Evolutionary conservation across 2,888 invertebrate genomes (phyloP).

Genomic region (Coelopa pilipes): DNA sequence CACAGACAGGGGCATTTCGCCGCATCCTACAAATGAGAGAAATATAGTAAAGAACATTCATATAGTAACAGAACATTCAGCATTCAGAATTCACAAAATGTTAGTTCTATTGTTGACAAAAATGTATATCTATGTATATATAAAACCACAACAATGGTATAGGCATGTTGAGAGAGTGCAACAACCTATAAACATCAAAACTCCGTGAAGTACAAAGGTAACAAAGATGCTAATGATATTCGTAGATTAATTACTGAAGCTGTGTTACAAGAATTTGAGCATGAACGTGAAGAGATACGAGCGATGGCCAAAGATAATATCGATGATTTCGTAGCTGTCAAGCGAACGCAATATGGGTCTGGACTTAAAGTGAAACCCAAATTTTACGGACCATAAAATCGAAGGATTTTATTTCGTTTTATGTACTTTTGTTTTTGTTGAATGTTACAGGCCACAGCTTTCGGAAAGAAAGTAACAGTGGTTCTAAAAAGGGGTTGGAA

Average conservation of each 20-base stretch:
- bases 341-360: slow-evolving; percentile 32
- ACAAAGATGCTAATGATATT: neutral
- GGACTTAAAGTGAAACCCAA: slow-evolving; percentile 34
- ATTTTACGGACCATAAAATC: slow-evolving; percentile 35
- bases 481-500: too few relatives aligned
- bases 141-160: slow-evolving; percentile 35
- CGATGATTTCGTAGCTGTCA: slow-evolving; percentile 30
- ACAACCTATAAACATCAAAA: slow-evolving; percentile 1
- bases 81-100: slow-evolving; percentile 43
- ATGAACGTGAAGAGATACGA: too few relatives aligned
- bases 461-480: too few relatives aligned
- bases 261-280: too few relatives aligned
- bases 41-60: slow-evolving; percentile 46
- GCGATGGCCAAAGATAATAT: slow-evolving; percentile 1
- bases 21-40: slow-evolving; percentile 47
- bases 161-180: slow-evolving; percentile 16
- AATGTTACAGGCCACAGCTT: too few relatives aligned
- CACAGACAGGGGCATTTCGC: slow-evolving; percentile 61
- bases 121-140: slow-evolving; percentile 21
- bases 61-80: slow-evolving; percentile 36
- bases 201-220: neutral
- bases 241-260: too few relatives aligned
- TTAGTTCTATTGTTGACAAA: slow-evolving; percentile 36
- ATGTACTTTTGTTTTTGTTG: too few relatives aligned
- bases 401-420: too few relatives aligned